Evolutionary conservation across 2,888 invertebrate species (phyloP), one percentile per base, ranked within the genome.

Genomic region (Synanthedon myopaeformis): DNA sequence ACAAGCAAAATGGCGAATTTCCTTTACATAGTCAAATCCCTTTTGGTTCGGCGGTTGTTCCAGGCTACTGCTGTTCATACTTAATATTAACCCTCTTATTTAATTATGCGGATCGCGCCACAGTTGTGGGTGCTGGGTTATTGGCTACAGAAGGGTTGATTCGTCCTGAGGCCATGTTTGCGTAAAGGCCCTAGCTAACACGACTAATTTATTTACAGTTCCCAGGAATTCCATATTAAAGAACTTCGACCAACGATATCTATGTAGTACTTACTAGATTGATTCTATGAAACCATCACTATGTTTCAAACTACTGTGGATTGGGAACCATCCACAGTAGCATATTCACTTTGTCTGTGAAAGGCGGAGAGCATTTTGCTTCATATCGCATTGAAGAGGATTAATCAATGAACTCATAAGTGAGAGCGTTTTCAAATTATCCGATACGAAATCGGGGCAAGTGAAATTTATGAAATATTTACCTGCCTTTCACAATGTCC

Each of bases 81-180:
- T 81, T 83, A 79, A 82, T 82, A 78, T 74, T 77, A 77, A 28
- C 56, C 56, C 81, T 79, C 70, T 80, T 82, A 79, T 75, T 84
- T 84, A 84, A 85, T 85, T 84, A 85, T 82, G 78, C 78, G 79
- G 71, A 76, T 72, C 74, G 74, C 69, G 70, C 75, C 69, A 64
- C 70, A 69, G 63, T 64, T 68, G 64, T 62, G 65, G 64, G 51
- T 50, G 35, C 35, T 35, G 35, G 35, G 35, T 35, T 66, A 64
- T 59, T 62, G 60, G 65, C 63, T 60, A 63, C 61, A 65, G 63
- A 76, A 73, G 77, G 79, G 76, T 75, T 74, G 57, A 61, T 63
- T 61, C 65, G 63, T 64, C 70, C 72, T 65, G 61, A 60, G 66
- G 67, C 64, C 65, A 62, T 76, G 78, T 82, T 75, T 72, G 76